phyloP scores from a whole-genome alignment of 2,888 invertebrate genomes.

The Callosobruchus maculatus region DNA sequence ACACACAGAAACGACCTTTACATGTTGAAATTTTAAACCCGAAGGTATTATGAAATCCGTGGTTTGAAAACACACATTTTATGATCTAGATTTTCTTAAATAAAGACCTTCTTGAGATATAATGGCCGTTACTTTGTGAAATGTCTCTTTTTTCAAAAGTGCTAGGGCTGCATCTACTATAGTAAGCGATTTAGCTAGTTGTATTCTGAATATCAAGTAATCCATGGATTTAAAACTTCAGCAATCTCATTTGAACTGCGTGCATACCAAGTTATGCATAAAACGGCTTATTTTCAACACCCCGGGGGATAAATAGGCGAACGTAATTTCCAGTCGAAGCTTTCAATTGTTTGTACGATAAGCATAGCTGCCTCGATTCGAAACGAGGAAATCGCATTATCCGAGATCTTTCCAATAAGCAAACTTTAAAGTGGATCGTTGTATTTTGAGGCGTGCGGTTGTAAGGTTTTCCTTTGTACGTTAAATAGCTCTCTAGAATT shows the following conservation, averaged over 20 bases:
- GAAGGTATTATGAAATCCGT: no score
- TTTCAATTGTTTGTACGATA: background rate
- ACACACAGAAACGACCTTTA: no score
- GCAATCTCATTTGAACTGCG: background rate
- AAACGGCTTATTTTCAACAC: background rate
- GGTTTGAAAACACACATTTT: no score
- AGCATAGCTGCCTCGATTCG: background rate
- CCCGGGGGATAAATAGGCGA: background rate
- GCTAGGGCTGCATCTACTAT: no score
- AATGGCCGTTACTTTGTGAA: no score
- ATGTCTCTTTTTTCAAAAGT: no score
- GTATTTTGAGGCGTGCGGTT: background rate
- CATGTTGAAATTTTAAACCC: no score
- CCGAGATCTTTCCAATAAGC: background rate
- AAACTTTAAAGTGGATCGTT: background rate
- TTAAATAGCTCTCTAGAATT: background rate
- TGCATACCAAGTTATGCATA: background rate
- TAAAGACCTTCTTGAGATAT: no score
- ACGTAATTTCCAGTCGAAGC: background rate
- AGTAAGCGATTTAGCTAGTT: no score
- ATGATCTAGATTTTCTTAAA: no score
- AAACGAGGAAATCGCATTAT: background rate
- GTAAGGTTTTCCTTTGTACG: background rate
- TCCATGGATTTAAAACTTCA: background rate
- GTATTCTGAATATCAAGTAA: no score